Percentiles rank a stretch among this genome's conserved stretches.
Evolutionary conservation across 2,888 invertebrate species (phyloP).

Genomic region (Polyommatus icarus): DNA sequence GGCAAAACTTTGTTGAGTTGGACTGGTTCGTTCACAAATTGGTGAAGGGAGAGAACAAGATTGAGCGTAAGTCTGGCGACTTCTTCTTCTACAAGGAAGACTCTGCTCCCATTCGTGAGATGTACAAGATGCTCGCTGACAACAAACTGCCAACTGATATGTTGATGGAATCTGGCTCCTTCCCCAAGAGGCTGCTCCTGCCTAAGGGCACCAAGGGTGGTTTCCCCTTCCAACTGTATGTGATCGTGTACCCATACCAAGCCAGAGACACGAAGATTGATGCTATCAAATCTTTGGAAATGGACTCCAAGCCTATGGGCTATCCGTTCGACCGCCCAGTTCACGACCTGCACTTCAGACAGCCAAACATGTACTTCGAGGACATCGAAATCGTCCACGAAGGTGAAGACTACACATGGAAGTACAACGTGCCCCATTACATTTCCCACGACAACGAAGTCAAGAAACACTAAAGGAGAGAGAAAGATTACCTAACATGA

Average conservation of each 20-base stretch:
- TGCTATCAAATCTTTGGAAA: conserved; percentile 51
- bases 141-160: conserved; percentile 74
- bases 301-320: conserved; percentile 77
- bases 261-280: conserved; percentile 57
- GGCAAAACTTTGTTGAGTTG: conserved; percentile 81
- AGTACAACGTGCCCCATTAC: conserved; percentile 52
- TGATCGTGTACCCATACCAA: conserved; percentile 80
- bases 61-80: conserved; percentile 83
- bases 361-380: conserved; percentile 82
- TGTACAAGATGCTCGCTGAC: conserved; percentile 81
- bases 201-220: conserved; percentile 87
- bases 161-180: conserved; percentile 77
- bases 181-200: conserved; percentile 85
- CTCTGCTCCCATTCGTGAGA: conserved; percentile 79
- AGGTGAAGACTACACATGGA: conserved; percentile 58
- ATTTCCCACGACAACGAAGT: conserved; percentile 48
- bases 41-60: conserved; percentile 81
- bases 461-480: conserved; percentile 50
- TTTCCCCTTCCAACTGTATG: conserved; percentile 83
- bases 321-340: conserved; percentile 82
- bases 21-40: conserved; percentile 82
- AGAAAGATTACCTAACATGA: conserved; percentile 41
- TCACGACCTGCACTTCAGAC: conserved; percentile 64
- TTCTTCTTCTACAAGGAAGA: conserved; percentile 83
- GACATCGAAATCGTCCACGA: conserved; percentile 79